phyloP scores from a whole-genome alignment of 2,797 vertebrate species.

The Phaenicophaeus curvirostris region DNA sequence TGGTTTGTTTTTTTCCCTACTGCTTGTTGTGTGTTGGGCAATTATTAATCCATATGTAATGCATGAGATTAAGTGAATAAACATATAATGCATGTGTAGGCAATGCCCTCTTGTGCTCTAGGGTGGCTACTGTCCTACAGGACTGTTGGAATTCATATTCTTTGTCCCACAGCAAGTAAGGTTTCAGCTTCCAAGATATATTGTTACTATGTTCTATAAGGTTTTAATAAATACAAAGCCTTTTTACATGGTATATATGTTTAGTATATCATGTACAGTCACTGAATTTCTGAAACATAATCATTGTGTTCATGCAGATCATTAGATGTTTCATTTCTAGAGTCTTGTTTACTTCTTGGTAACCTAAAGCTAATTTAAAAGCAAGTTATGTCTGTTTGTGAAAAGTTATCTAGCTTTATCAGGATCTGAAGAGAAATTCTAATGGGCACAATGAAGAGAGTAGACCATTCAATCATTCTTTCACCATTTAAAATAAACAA shows the following conservation, averaged over 20 bases:
- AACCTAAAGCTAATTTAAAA: constrained; percentile 77
- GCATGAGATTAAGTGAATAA: constrained; percentile 53
- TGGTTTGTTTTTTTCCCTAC: not conserved
- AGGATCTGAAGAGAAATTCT: constrained; percentile 70
- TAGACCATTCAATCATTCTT: constrained; percentile 73
- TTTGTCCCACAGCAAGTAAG: constrained; percentile 67
- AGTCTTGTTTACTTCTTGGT: constrained; percentile 66
- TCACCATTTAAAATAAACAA: constrained; percentile 75
- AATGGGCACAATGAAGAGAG: constrained; percentile 77
- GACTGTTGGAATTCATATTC: constrained; percentile 42
- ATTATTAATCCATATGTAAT: constrained; percentile 41
- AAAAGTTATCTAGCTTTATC: constrained; percentile 61
- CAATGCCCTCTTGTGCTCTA: constrained; percentile 74
- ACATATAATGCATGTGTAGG: constrained; percentile 58
- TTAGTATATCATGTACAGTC: constrained; percentile 75
- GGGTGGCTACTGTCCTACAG: constrained; percentile 63
- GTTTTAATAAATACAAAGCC: constrained; percentile 76
- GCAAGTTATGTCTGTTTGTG: constrained; percentile 64
- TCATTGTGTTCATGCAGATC: constrained; percentile 78
- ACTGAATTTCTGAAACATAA: constrained; percentile 74
- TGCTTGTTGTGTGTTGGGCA: not conserved
- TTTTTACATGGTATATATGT: constrained; percentile 71
- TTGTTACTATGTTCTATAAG: constrained; percentile 71
- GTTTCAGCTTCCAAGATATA: constrained; percentile 59
- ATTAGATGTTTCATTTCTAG: constrained; percentile 71